phyloP scores from a whole-genome alignment of 2,797 vertebrate genomes.

The Argentina silus region DNA sequence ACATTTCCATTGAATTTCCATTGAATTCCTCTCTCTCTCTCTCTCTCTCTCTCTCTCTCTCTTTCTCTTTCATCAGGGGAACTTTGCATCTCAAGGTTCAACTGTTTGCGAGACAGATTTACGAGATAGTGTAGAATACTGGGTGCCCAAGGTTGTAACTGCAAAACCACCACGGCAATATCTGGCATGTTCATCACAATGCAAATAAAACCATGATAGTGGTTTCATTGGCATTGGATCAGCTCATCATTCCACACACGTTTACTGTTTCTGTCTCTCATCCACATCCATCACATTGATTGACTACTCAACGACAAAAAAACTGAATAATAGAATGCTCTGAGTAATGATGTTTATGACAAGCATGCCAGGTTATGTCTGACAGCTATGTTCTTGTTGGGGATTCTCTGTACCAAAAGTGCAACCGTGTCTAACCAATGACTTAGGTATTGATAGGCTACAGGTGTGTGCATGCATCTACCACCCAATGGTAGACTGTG shows the following conservation, averaged over 20 bases:
- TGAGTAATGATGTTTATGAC: not conserved
- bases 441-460: slow-evolving; percentile 17
- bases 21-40: too few species aligned
- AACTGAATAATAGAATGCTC: not conserved
- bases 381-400: not conserved
- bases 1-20: too few species aligned
- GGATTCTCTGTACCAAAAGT: not conserved
- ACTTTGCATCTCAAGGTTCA: slow-evolving; percentile 42
- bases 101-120: slow-evolving; percentile 43
- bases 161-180: slow-evolving; percentile 18
- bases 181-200: slow-evolving; percentile 20
- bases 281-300: not conserved
- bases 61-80: slow-evolving; percentile 19
- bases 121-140: slow-evolving; percentile 1
- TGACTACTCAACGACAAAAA: not conserved
- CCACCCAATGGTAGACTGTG: slow-evolving; percentile 6
- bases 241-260: not conserved
- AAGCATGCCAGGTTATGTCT: not conserved
- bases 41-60: too few species aligned
- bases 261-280: not conserved
- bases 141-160: slow-evolving; percentile 43
- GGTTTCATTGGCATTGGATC: not conserved
- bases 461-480: slow-evolving; percentile 41
- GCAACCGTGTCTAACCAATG: not conserved
- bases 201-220: slow-evolving; percentile 42